Conservation (phyloP, 1,140 invertebrate species). For the Agrypnia vestita region DNA sequence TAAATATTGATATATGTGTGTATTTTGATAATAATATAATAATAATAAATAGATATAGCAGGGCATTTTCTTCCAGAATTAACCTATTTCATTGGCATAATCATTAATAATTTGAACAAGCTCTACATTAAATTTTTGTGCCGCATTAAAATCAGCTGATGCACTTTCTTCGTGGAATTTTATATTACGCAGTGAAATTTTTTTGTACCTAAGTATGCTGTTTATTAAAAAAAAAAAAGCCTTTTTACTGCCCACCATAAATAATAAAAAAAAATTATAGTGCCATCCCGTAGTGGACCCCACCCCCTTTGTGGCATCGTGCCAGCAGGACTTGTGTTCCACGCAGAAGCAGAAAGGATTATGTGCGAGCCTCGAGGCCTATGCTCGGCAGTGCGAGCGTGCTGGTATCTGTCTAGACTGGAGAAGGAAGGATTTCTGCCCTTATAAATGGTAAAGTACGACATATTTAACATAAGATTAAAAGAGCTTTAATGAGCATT, state of each 20-base stretch:
- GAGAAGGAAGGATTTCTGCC: slow-evolving; percentile 78
- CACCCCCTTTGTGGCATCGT: slow-evolving; percentile 77
- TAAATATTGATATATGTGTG: too few species aligned
- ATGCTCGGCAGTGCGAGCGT: slow-evolving; percentile 81
- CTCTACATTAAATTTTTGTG: too few species aligned
- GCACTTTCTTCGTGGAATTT: too few species aligned
- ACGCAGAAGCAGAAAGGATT: slow-evolving; percentile 72
- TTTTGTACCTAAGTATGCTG: too few species aligned
- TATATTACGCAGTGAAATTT: too few species aligned
- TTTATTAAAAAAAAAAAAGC: not conserved
- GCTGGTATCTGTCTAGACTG: slow-evolving; percentile 82
- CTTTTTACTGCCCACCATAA: not conserved
- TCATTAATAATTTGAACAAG: too few species aligned
- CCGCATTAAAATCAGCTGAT: too few species aligned
- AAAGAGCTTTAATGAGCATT: too few species aligned
- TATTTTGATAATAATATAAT: too few species aligned
- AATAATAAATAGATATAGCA: too few species aligned
- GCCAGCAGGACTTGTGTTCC: slow-evolving; percentile 79
- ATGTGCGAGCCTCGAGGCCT: slow-evolving; percentile 80
- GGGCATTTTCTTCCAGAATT: too few species aligned
- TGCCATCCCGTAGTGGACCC: slow-evolving; percentile 84
- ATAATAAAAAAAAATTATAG: slow-evolving; percentile 64
- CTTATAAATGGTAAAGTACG: slow-evolving; percentile 72
- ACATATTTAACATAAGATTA: not conserved
- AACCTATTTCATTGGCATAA: too few species aligned